A percentile compares a stretch with the other conserved stretches of the same genome.
phyloP scores from a whole-genome alignment of 2,113 vertebrate species.

The Petaurus breviceps region DNA sequence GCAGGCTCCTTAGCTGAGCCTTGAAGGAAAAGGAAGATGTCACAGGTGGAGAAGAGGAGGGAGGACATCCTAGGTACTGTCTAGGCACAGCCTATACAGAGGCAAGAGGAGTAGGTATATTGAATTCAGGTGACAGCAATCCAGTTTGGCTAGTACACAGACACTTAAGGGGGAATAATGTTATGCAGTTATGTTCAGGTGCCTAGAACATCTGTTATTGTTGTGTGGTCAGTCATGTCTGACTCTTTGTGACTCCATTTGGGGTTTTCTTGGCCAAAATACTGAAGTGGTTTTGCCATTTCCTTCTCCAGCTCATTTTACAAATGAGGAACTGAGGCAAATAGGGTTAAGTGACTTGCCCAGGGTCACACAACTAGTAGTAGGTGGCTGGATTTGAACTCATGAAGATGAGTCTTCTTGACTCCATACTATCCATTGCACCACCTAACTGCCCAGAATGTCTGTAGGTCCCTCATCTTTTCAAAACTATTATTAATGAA shows the following conservation, averaged over 20 bases:
- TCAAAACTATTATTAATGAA: not conserved
- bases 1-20: not conserved
- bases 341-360: not conserved
- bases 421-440: not conserved
- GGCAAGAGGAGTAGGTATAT: not conserved
- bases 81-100: not conserved
- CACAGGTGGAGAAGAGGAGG: not conserved
- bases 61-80: not conserved
- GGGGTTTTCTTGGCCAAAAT: not conserved
- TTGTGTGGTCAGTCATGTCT: not conserved
- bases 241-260: not conserved
- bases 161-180: not conserved
- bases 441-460: not conserved
- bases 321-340: not conserved
- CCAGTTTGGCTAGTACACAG: not conserved
- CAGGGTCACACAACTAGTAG: not conserved
- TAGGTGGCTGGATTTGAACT: not conserved
- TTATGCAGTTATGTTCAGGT: not conserved
- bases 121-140: not conserved
- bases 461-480: not conserved
- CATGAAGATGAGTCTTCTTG: no score
- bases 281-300: not conserved
- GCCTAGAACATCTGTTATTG: not conserved
- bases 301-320: not conserved
- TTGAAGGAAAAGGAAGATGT: not conserved